Base-by-base conservation (phyloP, 2,113 vertebrate genomes). In the Oncorhynchus nerka region DNA sequence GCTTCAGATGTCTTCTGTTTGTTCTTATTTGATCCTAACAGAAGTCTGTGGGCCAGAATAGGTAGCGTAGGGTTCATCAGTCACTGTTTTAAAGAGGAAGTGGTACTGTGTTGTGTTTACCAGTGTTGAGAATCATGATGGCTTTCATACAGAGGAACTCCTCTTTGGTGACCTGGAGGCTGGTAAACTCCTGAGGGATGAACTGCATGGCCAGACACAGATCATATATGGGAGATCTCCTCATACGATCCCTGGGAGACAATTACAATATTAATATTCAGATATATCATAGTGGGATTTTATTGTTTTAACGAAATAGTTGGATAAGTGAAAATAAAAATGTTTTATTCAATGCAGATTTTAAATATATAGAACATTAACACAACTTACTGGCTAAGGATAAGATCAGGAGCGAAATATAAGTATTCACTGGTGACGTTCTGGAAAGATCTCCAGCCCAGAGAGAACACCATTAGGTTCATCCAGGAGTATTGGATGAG, bases 401-500 rank as follows among this genome's bases (percentile, higher is more conserved):
- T 87, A 78, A 99, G 88, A 88, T 99, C 98, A 45, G 98, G 98
- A 48, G 98, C 98, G 89, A 99, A 99, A 90, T 97, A 99, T 0
- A 99, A 83, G 94, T 94, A 97, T 90, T 99, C 96, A 26, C 93
- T 94, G 81, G 94, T 95, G 91, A 96, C 97, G 0, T 99, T 97
- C 78, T 98, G 96, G 86, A 97, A 99, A 59, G 96, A 97, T 76
- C 98, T 94, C 98, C 98, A 99, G 1, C 97, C 98, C 64, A 99
- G 89, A 0, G 96, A 95, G 85, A 99, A 99, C 71, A 97, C 95
- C 98, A 99, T 98, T 66, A 99, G 85, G 85, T 96, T 97, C 97
- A 99, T 99, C 98, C 97, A 99, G 1, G 97, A 99, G 86, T 97
- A 99, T 79, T 99, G 98, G 80, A 99, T 98, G n/a, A 99, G 96